Base-by-base conservation (phyloP, 2,113 vertebrate species). In the Tretioscincus oriximinensis region DNA sequence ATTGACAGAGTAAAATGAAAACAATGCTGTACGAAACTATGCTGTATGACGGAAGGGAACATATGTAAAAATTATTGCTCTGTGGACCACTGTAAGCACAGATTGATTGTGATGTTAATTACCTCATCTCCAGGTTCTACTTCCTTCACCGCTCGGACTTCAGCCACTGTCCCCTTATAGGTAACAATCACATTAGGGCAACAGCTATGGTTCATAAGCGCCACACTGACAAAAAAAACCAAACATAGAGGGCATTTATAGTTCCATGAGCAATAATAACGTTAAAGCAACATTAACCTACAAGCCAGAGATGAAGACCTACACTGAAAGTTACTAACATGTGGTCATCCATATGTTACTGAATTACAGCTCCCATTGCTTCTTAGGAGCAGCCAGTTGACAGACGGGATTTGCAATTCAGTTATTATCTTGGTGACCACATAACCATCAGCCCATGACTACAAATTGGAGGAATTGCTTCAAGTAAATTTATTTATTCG, bases 181-280 rank as follows among this genome's bases (percentile, higher is more conserved):
- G 98, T 99, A 83, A 99, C 97, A 6, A 99, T 98, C 90, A 97
- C 97, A 45, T 96, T 99, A 77, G 97, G 97, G 51, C 96, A 97
- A 81, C 98, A 99, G 91, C 97, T 99, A 90, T 99, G 98, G 92
- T 99, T 99, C 93, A 99, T 96, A 79, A 99, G 78, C 0, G 98
- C 97, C 73, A 99, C 96, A 20, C 98, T 98, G 81, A 74, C 81
- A 28, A 81, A 81, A 88, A 66, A 60, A 81, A 1, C 78, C 84
- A 28, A 77, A 78, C 86, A 49, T 76, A 81, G 78, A 84, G 78
- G 20, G 49, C 72, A 18, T 75, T 87, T 81, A 21, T 49, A 66
- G 49, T 31, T 74, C 0, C 26, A 6, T 11, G 63, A 78, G 1
- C 74, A 29, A 22, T 26, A 77, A 54, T 69, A 41, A 41, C 35